Base-by-base conservation (phyloP, 2,888 invertebrate genomes). In the Leistus spinibarbis region DNA sequence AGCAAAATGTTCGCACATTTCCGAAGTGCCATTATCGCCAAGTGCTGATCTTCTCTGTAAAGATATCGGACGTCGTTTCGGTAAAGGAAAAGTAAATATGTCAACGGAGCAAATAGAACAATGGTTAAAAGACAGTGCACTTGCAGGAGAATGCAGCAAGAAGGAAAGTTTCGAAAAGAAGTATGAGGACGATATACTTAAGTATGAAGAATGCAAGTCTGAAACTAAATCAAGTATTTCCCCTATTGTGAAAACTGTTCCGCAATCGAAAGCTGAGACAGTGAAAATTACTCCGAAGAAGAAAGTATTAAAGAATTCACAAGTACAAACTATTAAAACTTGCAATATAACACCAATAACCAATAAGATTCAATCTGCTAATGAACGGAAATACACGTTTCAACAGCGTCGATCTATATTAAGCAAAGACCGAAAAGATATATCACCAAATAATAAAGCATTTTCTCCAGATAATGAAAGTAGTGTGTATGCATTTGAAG, bases 401-500 rank as follows among this genome's bases (percentile, higher is more conserved):
- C 85, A 86, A 60, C 88, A 88, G 78, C 83, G 88, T 9, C 88
- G 89, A 78, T 84, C 88, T 24, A 90, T 91, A 72, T 88, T 90
- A 69, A 88, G 89, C 63, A 91, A 89, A 78, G 86, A 88, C 77
- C 86, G 88, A 65, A 86, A 84, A 72, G 82, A 82, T 24, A 77
- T 82, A 3, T 81, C 84, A 22, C 87, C 87, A 0, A 89, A 86
- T 79, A 84, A 87, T 2, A 89, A 86, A 80, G 91, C 91, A 0
- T 91, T 91, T 83, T 91, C 91, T 0, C 90, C 90, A 0, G 90
- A 90, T 78, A 91, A 91, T 80, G 91, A 92, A 81, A 90, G 90
- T 76, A 91, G 91, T 76, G 90, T 92, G 16, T 92, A 92, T 80
- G 92, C 92, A 1, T 92, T 92, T 81, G 91, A 91, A 78, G 91